phyloP scores from a whole-genome alignment of 2,113 vertebrate species.

The Pundamilia nyererei region DNA sequence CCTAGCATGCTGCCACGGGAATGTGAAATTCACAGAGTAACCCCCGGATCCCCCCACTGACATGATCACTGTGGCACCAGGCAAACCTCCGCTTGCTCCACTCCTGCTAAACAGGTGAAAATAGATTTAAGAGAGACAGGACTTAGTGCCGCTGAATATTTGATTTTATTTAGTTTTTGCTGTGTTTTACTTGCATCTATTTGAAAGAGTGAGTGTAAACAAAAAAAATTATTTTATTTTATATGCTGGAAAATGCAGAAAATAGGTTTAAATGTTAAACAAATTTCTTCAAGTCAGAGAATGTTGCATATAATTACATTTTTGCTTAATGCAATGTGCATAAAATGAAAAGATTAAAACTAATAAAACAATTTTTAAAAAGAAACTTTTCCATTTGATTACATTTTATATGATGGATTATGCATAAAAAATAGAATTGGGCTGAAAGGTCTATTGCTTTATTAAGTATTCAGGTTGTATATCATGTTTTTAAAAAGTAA shows the following conservation, averaged over 20 bases:
- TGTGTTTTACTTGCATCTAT: neutral
- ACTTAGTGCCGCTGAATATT: neutral
- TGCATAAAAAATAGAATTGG: neutral
- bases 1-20: fast-evolving
- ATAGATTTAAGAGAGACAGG: neutral
- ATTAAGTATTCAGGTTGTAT: neutral
- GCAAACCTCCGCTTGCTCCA: neutral
- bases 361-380: neutral
- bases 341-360: neutral
- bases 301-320: neutral
- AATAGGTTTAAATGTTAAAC: neutral
- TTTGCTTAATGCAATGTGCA: neutral
- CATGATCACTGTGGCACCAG: neutral
- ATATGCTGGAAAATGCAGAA: neutral
- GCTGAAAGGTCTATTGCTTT: neutral
- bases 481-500: neutral
- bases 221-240: neutral
- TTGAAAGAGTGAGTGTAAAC: neutral
- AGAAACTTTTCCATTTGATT: fast-evolving
- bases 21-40: neutral
- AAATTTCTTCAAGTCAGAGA: neutral
- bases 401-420: neutral
- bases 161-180: neutral
- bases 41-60: neutral
- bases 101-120: neutral